Percentiles rank a stretch among this genome's conserved stretches.
Evolutionary conservation across 2,797 vertebrate species (phyloP).

Genomic region (Falco berigora): DNA sequence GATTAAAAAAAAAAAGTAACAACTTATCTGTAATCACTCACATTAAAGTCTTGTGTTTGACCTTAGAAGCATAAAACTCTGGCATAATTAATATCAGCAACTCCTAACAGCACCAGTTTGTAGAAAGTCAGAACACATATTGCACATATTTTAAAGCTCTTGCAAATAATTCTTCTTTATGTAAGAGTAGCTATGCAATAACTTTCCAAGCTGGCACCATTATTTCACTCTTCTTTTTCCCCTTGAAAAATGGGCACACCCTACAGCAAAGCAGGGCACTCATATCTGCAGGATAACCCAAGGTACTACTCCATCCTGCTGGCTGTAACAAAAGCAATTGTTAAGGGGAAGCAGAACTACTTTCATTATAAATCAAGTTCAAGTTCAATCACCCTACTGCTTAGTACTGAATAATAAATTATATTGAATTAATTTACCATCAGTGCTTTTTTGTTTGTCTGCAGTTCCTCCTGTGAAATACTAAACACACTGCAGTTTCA

Average conservation of each 20-base stretch:
- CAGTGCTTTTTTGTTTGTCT: background rate
- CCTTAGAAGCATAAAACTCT: background rate
- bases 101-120: background rate
- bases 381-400: background rate
- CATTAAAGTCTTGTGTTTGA: background rate
- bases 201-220: background rate
- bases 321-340: background rate
- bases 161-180: background rate
- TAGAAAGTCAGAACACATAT: background rate
- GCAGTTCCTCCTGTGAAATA: background rate
- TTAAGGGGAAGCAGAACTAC: background rate
- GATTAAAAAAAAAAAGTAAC: background rate
- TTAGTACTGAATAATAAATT: background rate
- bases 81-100: fast-evolving
- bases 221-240: background rate
- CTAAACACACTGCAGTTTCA: background rate
- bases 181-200: background rate
- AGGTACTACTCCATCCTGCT: background rate
- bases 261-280: background rate
- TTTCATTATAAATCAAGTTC: background rate
- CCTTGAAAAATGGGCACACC: background rate
- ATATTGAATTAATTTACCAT: background rate
- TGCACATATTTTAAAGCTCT: background rate
- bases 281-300: background rate
- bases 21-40: background rate